Percentiles rank a stretch among this genome's conserved stretches.
These are phyloP conservation scores for Drosophila aff. DNA, from an alignment of 1,140 invertebrate species.

Conservation along the genomic window DNA sequence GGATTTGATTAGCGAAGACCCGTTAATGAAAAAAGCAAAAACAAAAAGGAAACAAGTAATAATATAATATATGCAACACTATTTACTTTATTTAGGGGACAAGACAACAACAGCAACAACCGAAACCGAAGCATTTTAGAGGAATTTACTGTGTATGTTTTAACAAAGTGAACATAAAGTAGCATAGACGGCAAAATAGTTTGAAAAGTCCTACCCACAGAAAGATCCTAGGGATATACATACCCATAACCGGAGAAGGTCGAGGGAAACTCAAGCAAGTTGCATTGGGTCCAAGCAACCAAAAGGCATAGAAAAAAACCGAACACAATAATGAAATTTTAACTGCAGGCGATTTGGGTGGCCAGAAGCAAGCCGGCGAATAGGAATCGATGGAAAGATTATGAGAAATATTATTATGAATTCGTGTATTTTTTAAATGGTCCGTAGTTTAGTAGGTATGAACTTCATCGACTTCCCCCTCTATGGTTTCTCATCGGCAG, in stretches of 20 bases:
- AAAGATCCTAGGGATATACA: conserved; percentile 16
- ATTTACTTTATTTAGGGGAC: conserved; percentile 82
- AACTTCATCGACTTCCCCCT: conserved; percentile 43
- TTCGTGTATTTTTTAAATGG: conserved; percentile 72
- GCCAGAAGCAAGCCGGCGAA: conserved; percentile 17
- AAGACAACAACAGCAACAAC: conserved; percentile 61
- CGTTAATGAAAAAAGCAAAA: conserved; percentile 63
- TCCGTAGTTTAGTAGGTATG: conserved; percentile 74
- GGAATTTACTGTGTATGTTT: conserved; percentile 79
- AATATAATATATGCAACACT: conserved; percentile 70
- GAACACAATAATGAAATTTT: conserved; percentile 53
- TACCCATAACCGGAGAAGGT: conserved; percentile 13
- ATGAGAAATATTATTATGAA: conserved; percentile 45
- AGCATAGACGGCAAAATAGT: conserved; percentile 56
- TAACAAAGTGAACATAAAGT: conserved; percentile 59
- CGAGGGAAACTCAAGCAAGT: conserved; percentile 64
- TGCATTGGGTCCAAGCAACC: conserved; percentile 70
- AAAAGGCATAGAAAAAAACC: conserved; percentile 25
- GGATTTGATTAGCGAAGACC: conserved; percentile 75
- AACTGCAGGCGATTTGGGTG: conserved; percentile 46
- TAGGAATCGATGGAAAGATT: conserved; percentile 11
- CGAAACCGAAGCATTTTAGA: conserved; percentile 80
- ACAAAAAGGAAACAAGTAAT: conserved; percentile 44
- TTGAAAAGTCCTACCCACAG: conserved; percentile 39
- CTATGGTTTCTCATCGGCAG: conserved; percentile 36